Percentiles rank a stretch among this genome's conserved stretches.
These are phyloP conservation scores for Craseonycteris thonglongyai DNA, from an alignment of 2,113 vertebrate species.

Conservation along the genomic window DNA sequence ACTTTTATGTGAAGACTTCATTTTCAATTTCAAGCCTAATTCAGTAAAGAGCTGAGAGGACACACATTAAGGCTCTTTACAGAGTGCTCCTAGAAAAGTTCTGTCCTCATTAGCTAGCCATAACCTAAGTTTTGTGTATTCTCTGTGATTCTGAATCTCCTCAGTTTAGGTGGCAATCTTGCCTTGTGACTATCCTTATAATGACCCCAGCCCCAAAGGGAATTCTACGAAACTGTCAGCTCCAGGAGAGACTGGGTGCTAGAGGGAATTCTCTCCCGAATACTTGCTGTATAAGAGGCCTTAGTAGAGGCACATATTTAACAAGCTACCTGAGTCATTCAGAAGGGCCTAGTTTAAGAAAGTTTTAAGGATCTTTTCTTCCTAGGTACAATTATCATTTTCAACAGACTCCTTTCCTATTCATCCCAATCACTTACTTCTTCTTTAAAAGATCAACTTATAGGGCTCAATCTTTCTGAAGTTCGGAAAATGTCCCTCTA, in stretches of 20 bases:
- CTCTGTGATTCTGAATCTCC: background rate
- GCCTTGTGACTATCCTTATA: background rate
- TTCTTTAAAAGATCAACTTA: constrained; percentile 7
- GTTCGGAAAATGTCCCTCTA: constrained; percentile 8
- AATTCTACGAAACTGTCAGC: background rate
- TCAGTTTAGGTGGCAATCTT: background rate
- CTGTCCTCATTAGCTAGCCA: background rate
- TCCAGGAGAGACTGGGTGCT: background rate
- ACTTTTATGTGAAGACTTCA: background rate
- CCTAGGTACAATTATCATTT: background rate
- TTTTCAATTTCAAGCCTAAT: constrained; percentile 10
- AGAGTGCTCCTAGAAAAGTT: background rate
- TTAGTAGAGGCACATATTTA: background rate
- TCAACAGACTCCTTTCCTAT: background rate
- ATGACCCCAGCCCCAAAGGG: background rate
- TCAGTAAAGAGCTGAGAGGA: background rate
- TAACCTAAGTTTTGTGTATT: background rate
- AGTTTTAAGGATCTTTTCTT: background rate
- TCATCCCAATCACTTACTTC: background rate
- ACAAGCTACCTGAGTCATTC: background rate
- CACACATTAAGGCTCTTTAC: background rate
- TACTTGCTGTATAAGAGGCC: background rate
- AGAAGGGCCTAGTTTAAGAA: background rate
- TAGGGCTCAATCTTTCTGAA: background rate
- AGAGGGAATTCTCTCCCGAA: background rate